Evolutionary conservation across 2,113 vertebrate genomes (phyloP).

Genomic region (Plecotus auritus): DNA sequence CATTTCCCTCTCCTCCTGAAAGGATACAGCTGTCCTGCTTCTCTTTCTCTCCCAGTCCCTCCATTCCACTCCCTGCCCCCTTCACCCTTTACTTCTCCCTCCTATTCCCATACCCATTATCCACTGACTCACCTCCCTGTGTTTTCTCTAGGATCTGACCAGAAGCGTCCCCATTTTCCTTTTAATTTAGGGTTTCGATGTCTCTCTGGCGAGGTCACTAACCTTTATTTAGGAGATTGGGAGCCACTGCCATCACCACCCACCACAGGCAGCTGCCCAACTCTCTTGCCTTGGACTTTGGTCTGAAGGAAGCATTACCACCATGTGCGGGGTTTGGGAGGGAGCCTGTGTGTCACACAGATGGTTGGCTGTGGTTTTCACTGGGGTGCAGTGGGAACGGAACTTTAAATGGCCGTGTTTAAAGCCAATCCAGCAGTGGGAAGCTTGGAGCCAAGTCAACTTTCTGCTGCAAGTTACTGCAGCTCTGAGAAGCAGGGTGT

Average conservation of each 20-base stretch:
- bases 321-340: rapidly evolving
- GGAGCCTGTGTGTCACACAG: neutral
- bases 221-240: neutral
- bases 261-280: neutral
- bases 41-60: neutral
- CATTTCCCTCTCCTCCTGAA: neutral
- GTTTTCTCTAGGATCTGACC: neutral
- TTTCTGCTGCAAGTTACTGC: neutral
- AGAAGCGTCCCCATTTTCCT: neutral
- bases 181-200: neutral
- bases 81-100: neutral
- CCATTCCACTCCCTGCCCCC: neutral
- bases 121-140: neutral
- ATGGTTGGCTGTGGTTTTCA: neutral
- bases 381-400: neutral
- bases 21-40: constrained; percentile 20
- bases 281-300: neutral
- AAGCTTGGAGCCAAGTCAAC: neutral
- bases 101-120: neutral
- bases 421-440: neutral
- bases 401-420: neutral
- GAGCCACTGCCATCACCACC: neutral
- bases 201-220: neutral
- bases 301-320: neutral
- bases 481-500: neutral